Percentiles rank a stretch among this genome's conserved stretches.
Conservation (phyloP, 2,113 vertebrate genomes). For the Isurus oxyrinchus region DNA sequence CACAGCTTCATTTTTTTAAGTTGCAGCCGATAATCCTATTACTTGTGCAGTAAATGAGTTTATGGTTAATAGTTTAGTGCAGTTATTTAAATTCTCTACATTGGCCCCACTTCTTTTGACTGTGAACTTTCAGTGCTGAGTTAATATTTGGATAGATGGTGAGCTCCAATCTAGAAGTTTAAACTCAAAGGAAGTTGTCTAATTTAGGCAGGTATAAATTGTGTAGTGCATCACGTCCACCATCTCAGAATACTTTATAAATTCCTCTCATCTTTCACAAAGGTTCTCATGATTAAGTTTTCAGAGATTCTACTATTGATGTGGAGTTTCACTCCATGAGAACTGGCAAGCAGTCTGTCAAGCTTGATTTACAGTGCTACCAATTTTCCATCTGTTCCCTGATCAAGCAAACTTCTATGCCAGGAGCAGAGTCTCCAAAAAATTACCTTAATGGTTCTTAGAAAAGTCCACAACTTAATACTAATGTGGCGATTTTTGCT, state of each 20-base stretch:
- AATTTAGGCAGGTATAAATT: background rate
- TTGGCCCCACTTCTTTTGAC: background rate
- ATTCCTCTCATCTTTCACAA: background rate
- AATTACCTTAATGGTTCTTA: background rate
- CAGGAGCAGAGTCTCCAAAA: background rate
- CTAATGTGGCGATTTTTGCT: background rate
- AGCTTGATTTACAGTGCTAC: no score
- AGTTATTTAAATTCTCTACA: background rate
- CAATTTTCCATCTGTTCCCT: background rate
- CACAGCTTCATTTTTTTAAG: background rate
- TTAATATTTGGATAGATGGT: background rate
- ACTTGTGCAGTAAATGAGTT: background rate
- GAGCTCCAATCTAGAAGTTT: background rate
- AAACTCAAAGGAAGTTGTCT: background rate
- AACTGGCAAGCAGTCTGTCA: background rate
- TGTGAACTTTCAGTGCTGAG: background rate
- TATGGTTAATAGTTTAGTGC: background rate
- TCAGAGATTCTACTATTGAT: background rate
- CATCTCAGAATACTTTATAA: background rate
- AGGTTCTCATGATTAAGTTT: background rate
- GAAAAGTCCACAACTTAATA: background rate
- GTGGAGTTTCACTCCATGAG: background rate
- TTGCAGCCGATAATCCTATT: background rate
- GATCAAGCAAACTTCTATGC: background rate
- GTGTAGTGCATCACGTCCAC: background rate